Conservation (phyloP, 2,888 invertebrate genomes). For the Hirtodrosophila alboralis region DNA sequence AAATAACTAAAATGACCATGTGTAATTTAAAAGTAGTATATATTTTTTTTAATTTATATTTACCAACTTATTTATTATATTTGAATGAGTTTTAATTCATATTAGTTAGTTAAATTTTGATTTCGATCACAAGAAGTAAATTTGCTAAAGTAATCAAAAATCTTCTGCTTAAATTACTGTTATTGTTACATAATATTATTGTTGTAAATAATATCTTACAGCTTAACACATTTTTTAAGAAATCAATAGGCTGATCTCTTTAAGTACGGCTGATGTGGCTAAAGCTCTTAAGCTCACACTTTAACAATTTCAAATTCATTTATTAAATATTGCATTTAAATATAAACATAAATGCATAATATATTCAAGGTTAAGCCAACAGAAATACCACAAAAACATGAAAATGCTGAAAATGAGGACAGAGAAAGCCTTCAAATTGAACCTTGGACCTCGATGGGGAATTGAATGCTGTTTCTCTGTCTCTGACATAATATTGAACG, state of each 20-base stretch:
- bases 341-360: slow-evolving; percentile 45
- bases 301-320: slow-evolving; percentile 35
- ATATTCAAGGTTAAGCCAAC: slow-evolving; percentile 28
- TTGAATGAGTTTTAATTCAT: no score
- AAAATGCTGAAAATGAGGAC: neutral
- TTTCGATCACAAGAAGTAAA: no score
- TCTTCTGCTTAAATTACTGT: no score
- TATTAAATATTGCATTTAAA: slow-evolving; percentile 45
- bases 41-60: no score
- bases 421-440: neutral
- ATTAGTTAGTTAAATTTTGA: no score
- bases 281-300: slow-evolving; percentile 20
- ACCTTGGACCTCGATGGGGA: neutral
- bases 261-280: neutral
- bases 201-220: neutral
- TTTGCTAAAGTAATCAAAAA: no score
- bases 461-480: slow-evolving; percentile 8
- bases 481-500: slow-evolving; percentile 50
- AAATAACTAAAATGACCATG: no score
- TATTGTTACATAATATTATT: no score
- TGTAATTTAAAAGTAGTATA: no score
- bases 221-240: slow-evolving; percentile 3
- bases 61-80: no score
- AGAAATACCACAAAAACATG: slow-evolving; percentile 31
- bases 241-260: neutral